Percentiles rank a stretch among this genome's conserved stretches.
These are phyloP conservation scores for Phaethon lepturus DNA, from an alignment of 2,113 vertebrate genomes.

Conservation along the genomic window DNA sequence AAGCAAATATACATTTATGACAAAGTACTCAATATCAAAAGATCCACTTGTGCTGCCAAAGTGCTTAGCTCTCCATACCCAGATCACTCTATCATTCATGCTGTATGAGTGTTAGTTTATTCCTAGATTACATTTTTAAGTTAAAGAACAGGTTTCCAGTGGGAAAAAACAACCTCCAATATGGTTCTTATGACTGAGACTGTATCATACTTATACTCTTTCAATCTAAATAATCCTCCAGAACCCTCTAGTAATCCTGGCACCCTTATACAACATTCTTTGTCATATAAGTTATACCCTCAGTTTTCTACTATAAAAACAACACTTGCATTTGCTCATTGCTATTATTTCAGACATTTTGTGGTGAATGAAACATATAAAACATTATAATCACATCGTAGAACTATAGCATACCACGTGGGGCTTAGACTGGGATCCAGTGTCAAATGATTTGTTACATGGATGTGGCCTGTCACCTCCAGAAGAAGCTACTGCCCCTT, in stretches of 20 bases:
- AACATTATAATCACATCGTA: not conserved
- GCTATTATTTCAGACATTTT: not conserved
- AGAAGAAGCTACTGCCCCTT: not conserved
- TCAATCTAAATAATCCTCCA: not conserved
- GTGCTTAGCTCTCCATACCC: not conserved
- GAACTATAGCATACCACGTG: not conserved
- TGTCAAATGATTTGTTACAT: not conserved
- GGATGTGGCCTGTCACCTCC: not conserved
- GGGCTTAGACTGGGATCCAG: not conserved
- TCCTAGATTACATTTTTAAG: not conserved
- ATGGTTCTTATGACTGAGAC: not conserved
- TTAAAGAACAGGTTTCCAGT: not conserved
- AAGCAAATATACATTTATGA: not conserved
- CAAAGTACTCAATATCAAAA: not conserved
- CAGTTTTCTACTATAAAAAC: not conserved
- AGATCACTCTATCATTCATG: not conserved
- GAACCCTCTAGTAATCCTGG: not conserved
- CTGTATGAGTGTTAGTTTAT: not conserved
- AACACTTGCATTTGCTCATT: not conserved
- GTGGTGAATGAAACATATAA: not conserved
- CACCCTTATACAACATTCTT: not conserved
- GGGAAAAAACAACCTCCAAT: fast-evolving
- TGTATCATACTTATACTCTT: not conserved
- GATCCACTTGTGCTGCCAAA: not conserved
- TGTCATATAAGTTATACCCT: not conserved